Evolutionary conservation across 37 sponge, comb jelly and placozoan genomes (phyloP).

Genomic region (Halichondria panicea): DNA sequence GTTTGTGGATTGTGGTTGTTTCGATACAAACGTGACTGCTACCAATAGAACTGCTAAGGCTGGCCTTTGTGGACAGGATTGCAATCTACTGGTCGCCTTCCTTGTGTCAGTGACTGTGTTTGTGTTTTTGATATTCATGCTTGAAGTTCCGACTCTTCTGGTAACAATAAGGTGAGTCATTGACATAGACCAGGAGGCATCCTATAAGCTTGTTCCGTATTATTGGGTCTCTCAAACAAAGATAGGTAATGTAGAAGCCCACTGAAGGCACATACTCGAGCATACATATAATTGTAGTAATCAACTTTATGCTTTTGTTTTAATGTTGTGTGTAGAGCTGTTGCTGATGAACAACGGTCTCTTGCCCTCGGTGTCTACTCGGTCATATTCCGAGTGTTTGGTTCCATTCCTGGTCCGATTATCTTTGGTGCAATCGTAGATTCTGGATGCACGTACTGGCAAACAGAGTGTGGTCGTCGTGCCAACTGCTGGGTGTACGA

Average conservation of each 20-base stretch:
- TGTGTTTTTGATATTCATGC: slow-evolving; percentile 35
- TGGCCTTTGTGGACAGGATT: slow-evolving; percentile 16
- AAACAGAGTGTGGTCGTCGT: slow-evolving; percentile 24
- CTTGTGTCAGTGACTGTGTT: slow-evolving; percentile 23
- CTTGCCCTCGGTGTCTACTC: slow-evolving; percentile 57
- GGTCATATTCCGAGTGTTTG: slow-evolving; percentile 34
- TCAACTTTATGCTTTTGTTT: background rate
- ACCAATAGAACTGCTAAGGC: slow-evolving; percentile 25
- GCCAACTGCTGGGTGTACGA: slow-evolving; percentile 74
- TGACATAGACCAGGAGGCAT: too few relatives aligned
- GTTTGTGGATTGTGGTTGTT: too few relatives aligned
- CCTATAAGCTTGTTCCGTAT: too few relatives aligned
- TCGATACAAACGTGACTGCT: too few relatives aligned
- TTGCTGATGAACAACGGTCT: slow-evolving; percentile 54
- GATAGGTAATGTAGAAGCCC: too few relatives aligned
- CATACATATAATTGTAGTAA: too few relatives aligned
- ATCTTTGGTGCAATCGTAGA: slow-evolving; percentile 54
- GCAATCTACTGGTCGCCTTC: slow-evolving; percentile 16
- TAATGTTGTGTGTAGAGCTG: slow-evolving; percentile 14
- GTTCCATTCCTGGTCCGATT: slow-evolving; percentile 57
- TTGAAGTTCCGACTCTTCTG: slow-evolving; percentile 27
- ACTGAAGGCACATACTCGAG: background rate
- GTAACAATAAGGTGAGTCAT: slow-evolving; percentile 42
- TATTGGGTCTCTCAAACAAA: too few relatives aligned
- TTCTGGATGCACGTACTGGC: slow-evolving; percentile 44